Percentiles rank a stretch among this genome's conserved stretches.
Conservation (phyloP, 2,113 vertebrate genomes). For the Hippopotamus amphibius region DNA sequence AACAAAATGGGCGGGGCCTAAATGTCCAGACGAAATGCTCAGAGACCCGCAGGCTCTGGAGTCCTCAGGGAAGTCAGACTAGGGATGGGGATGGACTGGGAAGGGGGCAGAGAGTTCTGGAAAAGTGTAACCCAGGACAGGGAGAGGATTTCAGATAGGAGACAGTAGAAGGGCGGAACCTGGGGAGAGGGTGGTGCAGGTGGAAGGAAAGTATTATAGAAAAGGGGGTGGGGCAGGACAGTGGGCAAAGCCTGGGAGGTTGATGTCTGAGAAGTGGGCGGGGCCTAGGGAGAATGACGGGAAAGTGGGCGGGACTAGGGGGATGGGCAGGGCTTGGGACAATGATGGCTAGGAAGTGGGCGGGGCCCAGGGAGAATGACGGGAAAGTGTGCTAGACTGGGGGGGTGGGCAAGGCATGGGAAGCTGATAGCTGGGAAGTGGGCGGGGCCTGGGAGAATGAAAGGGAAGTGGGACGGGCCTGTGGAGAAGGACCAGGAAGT, state of each 20-base stretch:
- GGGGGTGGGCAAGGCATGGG: too few species aligned
- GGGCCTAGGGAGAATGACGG: not conserved
- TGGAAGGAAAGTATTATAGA: not conserved
- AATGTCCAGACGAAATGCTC: not conserved
- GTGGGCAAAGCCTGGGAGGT: not conserved
- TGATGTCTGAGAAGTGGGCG: not conserved
- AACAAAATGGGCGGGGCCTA: not conserved
- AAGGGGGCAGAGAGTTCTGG: not conserved
- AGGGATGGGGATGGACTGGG: not conserved
- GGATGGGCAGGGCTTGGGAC: not conserved
- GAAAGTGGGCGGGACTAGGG: not conserved
- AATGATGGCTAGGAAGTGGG: not conserved
- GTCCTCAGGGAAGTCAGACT: not conserved
- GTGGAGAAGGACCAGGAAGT: not conserved
- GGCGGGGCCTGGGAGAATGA: not conserved
- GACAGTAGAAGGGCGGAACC: not conserved
- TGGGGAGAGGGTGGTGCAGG: not conserved
- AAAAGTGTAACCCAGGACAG: not conserved
- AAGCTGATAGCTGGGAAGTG: too few species aligned
- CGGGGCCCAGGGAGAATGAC: not conserved
- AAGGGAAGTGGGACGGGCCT: not conserved
- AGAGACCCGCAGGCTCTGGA: accelerated
- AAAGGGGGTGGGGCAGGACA: not conserved
- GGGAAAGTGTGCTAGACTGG: not conserved
- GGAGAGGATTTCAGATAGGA: not conserved